Evolutionary conservation across 2,888 invertebrate species (phyloP).

Genomic region (Rhingia campestris): DNA sequence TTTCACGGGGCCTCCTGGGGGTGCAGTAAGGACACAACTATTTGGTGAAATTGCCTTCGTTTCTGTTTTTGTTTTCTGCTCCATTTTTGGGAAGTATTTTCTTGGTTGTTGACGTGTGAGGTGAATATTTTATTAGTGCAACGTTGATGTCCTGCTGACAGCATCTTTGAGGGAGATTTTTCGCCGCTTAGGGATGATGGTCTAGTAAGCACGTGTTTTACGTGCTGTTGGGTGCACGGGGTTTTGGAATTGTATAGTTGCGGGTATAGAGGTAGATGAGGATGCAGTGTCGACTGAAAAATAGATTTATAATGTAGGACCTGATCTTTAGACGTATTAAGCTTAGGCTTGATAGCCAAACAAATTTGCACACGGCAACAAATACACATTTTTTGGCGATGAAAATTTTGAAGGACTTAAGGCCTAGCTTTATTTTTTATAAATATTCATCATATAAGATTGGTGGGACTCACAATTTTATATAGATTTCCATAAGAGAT

Average conservation of each 20-base stretch:
- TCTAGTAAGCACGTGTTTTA: slow-evolving; percentile 23
- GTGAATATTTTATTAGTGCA: slow-evolving; percentile 58
- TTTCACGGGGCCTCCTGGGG: slow-evolving; percentile 35
- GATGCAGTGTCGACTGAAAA: too few relatives aligned
- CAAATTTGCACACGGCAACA: too few relatives aligned
- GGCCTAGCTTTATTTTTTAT: too few relatives aligned
- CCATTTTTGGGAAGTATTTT: slow-evolving; percentile 17
- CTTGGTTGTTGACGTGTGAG: slow-evolving; percentile 57
- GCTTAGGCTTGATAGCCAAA: too few relatives aligned
- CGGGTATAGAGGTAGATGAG: too few relatives aligned
- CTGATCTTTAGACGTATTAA: too few relatives aligned
- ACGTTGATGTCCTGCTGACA: slow-evolving; percentile 28
- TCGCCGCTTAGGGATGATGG: slow-evolving; percentile 9
- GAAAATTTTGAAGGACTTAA: too few relatives aligned
- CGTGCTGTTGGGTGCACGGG: neutral
- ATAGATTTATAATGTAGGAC: too few relatives aligned
- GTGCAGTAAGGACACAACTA: slow-evolving; percentile 45
- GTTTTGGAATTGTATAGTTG: neutral
- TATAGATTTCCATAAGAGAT: too few relatives aligned
- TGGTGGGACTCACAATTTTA: too few relatives aligned
- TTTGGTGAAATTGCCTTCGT: slow-evolving; percentile 57
- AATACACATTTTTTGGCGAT: too few relatives aligned
- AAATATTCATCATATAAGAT: too few relatives aligned
- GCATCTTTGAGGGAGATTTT: slow-evolving; percentile 10
- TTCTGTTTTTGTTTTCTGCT: slow-evolving; percentile 5